These are phyloP conservation scores for Ophthalmotilapia sp. DNA, from an alignment of 2,113 vertebrate species.

Conservation along the genomic window DNA sequence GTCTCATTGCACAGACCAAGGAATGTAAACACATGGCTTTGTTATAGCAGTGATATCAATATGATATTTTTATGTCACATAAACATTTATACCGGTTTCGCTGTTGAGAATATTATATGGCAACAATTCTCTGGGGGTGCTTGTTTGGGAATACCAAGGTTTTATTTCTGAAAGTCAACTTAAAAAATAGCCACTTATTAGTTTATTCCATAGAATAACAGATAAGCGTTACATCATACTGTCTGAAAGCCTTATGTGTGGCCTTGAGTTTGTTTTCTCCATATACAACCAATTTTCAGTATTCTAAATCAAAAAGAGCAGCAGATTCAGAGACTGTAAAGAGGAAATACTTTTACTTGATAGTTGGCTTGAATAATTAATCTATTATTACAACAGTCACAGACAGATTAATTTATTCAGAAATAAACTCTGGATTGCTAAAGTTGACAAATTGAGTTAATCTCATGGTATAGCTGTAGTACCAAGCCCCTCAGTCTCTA, in stretches of 20 bases:
- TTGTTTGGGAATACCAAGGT: neutral
- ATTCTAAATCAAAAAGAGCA: neutral
- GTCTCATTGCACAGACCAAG: neutral
- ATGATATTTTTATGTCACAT: neutral
- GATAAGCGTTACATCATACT: neutral
- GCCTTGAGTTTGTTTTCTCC: neutral
- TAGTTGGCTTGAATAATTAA: neutral
- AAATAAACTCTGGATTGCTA: neutral
- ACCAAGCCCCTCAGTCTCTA: neutral
- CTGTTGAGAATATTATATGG: neutral
- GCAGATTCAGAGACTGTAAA: neutral
- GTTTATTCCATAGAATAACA: neutral
- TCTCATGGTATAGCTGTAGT: neutral
- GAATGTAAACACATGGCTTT: neutral
- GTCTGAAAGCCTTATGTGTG: neutral
- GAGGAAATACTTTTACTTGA: neutral
- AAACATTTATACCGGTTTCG: fast-evolving
- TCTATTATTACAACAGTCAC: neutral
- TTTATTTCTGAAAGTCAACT: neutral
- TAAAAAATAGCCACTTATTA: neutral
- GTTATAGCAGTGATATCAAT: neutral
- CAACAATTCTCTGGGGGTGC: neutral
- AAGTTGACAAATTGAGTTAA: neutral
- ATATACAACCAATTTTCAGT: neutral
- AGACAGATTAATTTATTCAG: neutral